Percentiles rank a stretch among this genome's conserved stretches.
Evolutionary conservation across 2,888 invertebrate species (phyloP).

Genomic region (Synanthedon tipuliformis): DNA sequence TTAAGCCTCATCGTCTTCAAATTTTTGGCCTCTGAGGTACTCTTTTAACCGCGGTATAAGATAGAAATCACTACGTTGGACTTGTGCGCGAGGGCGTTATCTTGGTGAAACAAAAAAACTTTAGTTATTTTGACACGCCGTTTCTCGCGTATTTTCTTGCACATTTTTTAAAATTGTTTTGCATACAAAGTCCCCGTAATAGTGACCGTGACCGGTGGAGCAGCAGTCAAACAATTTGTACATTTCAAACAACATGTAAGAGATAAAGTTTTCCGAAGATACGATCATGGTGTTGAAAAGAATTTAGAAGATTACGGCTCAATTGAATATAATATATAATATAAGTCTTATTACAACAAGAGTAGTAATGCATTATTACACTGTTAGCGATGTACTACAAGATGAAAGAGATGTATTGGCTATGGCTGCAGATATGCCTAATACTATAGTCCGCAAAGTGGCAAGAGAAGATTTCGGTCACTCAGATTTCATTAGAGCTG

Average conservation of each 20-base stretch:
- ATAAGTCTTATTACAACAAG: slow-evolving; percentile 26
- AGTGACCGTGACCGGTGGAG: slow-evolving; percentile 23
- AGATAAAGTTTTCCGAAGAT: slow-evolving; percentile 33
- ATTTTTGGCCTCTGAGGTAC: too few relatives aligned
- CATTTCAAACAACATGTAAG: slow-evolving; percentile 49
- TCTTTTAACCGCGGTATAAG: too few relatives aligned
- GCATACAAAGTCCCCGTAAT: too few relatives aligned
- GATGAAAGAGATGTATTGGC: slow-evolving; percentile 35
- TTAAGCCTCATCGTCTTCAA: too few relatives aligned
- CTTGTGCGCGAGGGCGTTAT: too few relatives aligned
- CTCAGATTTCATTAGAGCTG: slow-evolving; percentile 28
- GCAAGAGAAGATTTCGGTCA: slow-evolving; percentile 31
- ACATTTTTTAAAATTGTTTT: too few relatives aligned
- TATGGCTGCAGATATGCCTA: slow-evolving; percentile 38
- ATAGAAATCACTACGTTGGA: too few relatives aligned
- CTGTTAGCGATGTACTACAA: slow-evolving; percentile 27
- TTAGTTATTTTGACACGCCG: too few relatives aligned
- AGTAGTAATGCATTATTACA: slow-evolving; percentile 44
- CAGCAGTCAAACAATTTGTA: slow-evolving; percentile 39
- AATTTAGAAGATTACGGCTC: slow-evolving; percentile 29
- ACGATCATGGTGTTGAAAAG: slow-evolving; percentile 22
- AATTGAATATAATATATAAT: slow-evolving; percentile 27
- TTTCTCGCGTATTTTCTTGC: too few relatives aligned
- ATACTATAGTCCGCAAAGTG: slow-evolving; percentile 28
- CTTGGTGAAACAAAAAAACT: too few relatives aligned